Percentiles rank a stretch among this genome's conserved stretches.
These are phyloP conservation scores for Drosophila neutralis DNA, from an alignment of 2,888 invertebrate species.

Conservation along the genomic window DNA sequence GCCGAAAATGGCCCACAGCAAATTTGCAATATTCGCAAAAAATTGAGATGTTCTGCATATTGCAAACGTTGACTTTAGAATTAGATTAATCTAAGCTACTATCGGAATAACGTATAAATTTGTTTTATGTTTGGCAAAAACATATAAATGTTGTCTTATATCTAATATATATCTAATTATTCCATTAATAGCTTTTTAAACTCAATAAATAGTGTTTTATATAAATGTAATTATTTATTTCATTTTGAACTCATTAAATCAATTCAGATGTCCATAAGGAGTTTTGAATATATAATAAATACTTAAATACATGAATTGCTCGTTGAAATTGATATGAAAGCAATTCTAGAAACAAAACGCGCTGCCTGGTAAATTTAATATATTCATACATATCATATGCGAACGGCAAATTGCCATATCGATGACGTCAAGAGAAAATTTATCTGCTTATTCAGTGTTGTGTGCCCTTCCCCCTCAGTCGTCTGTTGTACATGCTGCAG, in stretches of 20 bases:
- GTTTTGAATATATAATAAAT: background rate
- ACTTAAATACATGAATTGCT: background rate
- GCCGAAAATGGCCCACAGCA: conserved; percentile 9
- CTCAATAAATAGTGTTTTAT: background rate
- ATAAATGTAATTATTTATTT: background rate
- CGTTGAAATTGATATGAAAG: background rate
- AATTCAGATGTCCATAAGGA: background rate
- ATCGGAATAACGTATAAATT: background rate
- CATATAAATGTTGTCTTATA: background rate
- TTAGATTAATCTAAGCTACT: background rate
- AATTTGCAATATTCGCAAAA: conserved; percentile 22
- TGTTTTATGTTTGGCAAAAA: background rate
- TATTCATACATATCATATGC: conserved; percentile 44
- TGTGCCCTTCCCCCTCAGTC: background rate
- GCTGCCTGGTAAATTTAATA: conserved; percentile 21
- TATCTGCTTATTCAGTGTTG: conserved; percentile 61
- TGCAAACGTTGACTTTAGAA: background rate
- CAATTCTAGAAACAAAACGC: background rate
- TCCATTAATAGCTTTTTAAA: background rate
- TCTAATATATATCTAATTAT: background rate
- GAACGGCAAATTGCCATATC: conserved; percentile 58
- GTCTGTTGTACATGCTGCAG: background rate
- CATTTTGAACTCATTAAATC: background rate
- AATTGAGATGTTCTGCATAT: conserved; percentile 13
- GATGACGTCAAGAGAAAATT: conserved; percentile 72